These are phyloP conservation scores for Pogonognathellus flavescens DNA, from an alignment of 1,140 invertebrate genomes.

Conservation along the genomic window DNA sequence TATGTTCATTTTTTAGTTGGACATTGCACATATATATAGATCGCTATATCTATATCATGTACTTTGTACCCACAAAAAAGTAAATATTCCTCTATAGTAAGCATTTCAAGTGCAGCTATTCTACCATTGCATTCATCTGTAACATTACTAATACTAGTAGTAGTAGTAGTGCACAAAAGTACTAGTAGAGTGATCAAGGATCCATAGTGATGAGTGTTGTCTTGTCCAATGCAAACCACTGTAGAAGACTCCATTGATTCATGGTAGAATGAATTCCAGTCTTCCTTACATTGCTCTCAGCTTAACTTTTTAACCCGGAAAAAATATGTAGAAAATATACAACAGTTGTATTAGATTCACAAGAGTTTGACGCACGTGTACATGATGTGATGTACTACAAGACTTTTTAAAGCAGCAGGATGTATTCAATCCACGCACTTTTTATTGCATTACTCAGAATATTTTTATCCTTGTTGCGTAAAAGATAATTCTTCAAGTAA, in stretches of 20 bases:
- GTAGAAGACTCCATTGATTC: not conserved
- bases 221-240: not conserved
- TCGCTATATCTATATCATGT: not conserved
- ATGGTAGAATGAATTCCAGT: not conserved
- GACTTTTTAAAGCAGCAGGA: too few relatives aligned
- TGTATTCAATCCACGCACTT: too few relatives aligned
- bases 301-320: not conserved
- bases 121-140: not conserved
- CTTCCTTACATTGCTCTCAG: not conserved
- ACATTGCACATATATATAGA: not conserved
- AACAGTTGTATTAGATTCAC: too few relatives aligned
- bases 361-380: too few relatives aligned
- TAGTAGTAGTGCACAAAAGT: not conserved
- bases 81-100: not conserved
- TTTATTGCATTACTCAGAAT: too few relatives aligned
- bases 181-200: not conserved
- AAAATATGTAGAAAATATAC: not conserved
- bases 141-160: not conserved
- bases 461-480: too few relatives aligned
- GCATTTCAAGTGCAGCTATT: not conserved
- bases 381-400: too few relatives aligned
- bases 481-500: too few relatives aligned
- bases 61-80: not conserved
- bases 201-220: not conserved
- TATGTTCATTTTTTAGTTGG: constrained; percentile 33